Evolutionary conservation across 1,140 invertebrate species (phyloP).

Genomic region (Lanistes nyassanus): DNA sequence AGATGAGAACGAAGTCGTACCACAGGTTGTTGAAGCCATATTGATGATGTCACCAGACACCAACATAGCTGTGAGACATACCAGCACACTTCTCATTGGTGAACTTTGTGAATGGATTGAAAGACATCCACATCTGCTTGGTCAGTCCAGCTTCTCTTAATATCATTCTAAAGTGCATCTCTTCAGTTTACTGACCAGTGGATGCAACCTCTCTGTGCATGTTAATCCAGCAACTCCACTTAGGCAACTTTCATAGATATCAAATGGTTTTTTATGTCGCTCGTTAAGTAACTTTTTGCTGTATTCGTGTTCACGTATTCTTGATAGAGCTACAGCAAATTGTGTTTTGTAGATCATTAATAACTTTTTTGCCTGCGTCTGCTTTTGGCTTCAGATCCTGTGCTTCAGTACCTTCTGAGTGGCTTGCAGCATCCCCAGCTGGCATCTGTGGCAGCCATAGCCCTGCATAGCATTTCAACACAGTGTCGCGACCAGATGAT

Average conservation of each 20-base stretch:
- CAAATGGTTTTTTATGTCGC: not conserved
- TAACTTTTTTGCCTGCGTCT: constrained; percentile 8
- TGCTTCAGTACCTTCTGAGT: constrained; percentile 81
- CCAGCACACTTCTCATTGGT: constrained; percentile 88
- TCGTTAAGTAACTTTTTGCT: not conserved
- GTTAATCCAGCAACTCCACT: no score
- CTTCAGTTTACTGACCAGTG: not conserved
- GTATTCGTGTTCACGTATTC: not conserved
- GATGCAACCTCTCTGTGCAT: no score
- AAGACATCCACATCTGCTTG: constrained; percentile 81
- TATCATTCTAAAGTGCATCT: not conserved
- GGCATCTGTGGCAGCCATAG: constrained; percentile 80
- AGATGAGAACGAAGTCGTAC: constrained; percentile 90
- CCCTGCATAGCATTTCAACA: constrained; percentile 77
- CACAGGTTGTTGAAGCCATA: constrained; percentile 91
- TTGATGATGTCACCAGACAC: constrained; percentile 84
- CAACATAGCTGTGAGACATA: constrained; percentile 89
- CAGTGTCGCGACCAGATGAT: constrained; percentile 84
- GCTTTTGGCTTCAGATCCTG: constrained; percentile 72
- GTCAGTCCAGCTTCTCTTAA: constrained; percentile 63
- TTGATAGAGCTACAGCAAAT: not conserved
- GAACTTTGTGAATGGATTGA: constrained; percentile 97
- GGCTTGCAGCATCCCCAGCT: constrained; percentile 80
- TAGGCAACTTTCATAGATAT: no score
- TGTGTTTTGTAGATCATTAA: not conserved